Conservation (phyloP, 2,888 invertebrate species). For the Formica aserva region DNA sequence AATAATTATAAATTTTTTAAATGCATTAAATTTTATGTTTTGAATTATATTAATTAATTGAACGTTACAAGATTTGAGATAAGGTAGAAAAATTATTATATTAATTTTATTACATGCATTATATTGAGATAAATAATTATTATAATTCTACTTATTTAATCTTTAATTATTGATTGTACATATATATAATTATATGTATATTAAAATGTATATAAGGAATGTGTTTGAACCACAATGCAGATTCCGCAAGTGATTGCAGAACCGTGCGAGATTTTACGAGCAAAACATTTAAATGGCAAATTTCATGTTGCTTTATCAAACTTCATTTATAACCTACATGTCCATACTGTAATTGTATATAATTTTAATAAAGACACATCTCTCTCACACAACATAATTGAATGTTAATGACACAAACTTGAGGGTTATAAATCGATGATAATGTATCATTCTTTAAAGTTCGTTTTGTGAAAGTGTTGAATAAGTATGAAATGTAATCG, state of each 20-base stretch:
- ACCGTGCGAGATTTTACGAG: neutral
- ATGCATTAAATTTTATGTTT: neutral
- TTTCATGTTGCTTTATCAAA: slow-evolving; percentile 20
- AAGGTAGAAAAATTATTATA: neutral
- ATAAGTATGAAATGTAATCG: slow-evolving; percentile 1
- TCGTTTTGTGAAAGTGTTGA: neutral
- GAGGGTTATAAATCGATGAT: neutral
- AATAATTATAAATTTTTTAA: neutral
- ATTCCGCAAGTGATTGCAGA: neutral
- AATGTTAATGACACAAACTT: neutral
- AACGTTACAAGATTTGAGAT: neutral
- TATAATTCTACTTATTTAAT: neutral
- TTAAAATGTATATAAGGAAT: neutral
- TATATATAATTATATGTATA: neutral
- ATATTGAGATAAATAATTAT: neutral
- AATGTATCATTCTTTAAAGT: neutral
- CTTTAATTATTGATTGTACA: neutral
- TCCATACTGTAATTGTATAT: neutral
- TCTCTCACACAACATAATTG: neutral
- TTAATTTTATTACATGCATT: neutral
- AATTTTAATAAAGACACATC: neutral
- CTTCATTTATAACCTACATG: slow-evolving; percentile 19
- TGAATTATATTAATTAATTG: neutral
- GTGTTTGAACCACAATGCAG: neutral
- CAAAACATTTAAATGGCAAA: slow-evolving; percentile 6